Base-by-base conservation (phyloP, 2,888 invertebrate species). In the Cosmia trapezina region DNA sequence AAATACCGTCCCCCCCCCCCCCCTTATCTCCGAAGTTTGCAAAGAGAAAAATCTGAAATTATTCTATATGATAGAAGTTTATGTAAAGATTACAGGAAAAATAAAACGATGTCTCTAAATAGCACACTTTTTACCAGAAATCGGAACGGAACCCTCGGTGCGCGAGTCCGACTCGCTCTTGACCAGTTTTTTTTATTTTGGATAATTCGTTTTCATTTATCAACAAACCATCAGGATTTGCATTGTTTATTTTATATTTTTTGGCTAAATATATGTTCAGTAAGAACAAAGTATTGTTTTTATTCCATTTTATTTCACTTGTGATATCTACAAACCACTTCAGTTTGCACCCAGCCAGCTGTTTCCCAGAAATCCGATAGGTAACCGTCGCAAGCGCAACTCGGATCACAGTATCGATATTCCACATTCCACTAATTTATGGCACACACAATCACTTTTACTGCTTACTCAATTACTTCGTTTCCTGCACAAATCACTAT, bases 341-440 rank as follows among this genome's bases (percentile, higher is more conserved):
- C 1, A 63, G 6, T 63, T 37, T 57, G 33, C 41, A 41, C 7
- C 47, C 45, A 76, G 61, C 73, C 57, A 83, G 83, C 75, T 78
- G 83, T 82, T 93, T 93, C 93, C 88, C 88, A 89, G 93, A 93
- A 93, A 85, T 87, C 83, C 80, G 89, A 91, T 91, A 89, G 76
- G 57, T 54, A 33, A 9, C 69, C 66, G 65, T 54, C 69, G 74
- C 62, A 73, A 33, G 71, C 70, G 76, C 78, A 28, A 60, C 43
- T 37, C 69, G 86, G 86, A 85, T 78, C 74, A 70, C 51, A 84
- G 11, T 14, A 14, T 43, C 73, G 78, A 85, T 85, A 77, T 22
- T 53, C 8, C 61, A 67, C 37, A 77, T 22, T 53, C 8, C 61
- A 67, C 37, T 76, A 73, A 85, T 85, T 85, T 85, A 85, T 85